phyloP scores from a whole-genome alignment of 2,113 vertebrate species.

The Epinephelus cyanopodus region DNA sequence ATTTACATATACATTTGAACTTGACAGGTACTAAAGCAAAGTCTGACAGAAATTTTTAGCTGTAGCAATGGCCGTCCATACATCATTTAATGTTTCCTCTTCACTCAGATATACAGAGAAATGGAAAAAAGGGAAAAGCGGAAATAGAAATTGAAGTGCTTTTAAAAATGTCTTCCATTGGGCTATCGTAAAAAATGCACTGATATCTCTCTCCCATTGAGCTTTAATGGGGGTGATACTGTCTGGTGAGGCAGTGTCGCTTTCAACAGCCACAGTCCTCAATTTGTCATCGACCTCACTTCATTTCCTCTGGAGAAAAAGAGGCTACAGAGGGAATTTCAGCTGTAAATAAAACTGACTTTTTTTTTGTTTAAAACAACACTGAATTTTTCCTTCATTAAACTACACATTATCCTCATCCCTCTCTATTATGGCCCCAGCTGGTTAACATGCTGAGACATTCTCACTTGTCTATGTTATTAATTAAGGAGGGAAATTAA shows the following conservation, averaged over 20 bases:
- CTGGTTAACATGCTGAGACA: background rate
- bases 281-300: conserved; percentile 4
- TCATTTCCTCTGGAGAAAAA: conserved; percentile 10
- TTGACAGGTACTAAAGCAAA: conserved; percentile 10
- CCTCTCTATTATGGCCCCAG: background rate
- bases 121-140: background rate
- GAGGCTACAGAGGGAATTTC: background rate
- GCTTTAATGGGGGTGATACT: conserved; percentile 5
- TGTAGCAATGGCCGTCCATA: background rate
- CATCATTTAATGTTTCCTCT: conserved; percentile 6
- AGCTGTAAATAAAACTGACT: conserved; percentile 2
- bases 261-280: background rate
- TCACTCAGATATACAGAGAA: background rate
- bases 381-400: background rate
- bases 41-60: background rate
- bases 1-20: background rate
- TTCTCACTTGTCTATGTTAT: background rate
- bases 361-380: background rate
- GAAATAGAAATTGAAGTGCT: conserved; percentile 15
- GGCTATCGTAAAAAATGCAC: background rate
- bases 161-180: conserved; percentile 22
- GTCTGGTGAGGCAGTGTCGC: background rate
- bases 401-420: background rate
- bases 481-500: background rate
- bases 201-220: conserved; percentile 24